phyloP scores from a whole-genome alignment of 1,140 invertebrate species.

The Drosophila albomicans region DNA sequence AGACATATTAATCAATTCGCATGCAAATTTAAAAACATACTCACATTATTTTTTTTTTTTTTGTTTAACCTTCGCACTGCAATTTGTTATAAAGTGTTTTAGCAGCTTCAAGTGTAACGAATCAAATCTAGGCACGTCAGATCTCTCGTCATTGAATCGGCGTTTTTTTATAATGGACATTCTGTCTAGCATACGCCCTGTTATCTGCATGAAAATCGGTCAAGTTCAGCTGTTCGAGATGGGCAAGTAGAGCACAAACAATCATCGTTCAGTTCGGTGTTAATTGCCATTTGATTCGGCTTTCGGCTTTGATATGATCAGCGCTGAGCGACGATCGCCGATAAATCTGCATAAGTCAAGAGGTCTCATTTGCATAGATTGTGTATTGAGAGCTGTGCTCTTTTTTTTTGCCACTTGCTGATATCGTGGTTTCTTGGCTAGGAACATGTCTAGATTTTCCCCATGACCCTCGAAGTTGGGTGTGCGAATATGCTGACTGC shows the following conservation, averaged over 20 bases:
- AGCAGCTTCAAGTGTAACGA: constrained; percentile 23
- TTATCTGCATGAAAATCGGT: constrained; percentile 59
- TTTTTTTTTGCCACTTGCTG: too few relatives aligned
- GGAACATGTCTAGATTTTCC: neutral
- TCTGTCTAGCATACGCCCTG: constrained; percentile 40
- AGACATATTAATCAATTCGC: constrained; percentile 66
- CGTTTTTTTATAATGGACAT: constrained; percentile 25
- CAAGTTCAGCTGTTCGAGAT: constrained; percentile 61
- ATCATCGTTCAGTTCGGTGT: constrained; percentile 28
- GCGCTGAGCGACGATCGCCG: neutral
- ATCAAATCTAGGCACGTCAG: constrained; percentile 20
- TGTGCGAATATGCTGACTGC: constrained; percentile 21
- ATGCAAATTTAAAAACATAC: constrained; percentile 57
- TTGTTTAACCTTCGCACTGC: constrained; percentile 51
- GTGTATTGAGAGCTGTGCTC: neutral
- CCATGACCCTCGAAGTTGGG: constrained; percentile 12
- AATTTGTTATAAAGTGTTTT: constrained; percentile 37
- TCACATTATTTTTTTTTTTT: constrained; percentile 43
- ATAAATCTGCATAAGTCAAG: constrained; percentile 69
- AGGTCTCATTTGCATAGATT: constrained; percentile 46
- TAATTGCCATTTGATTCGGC: constrained; percentile 40
- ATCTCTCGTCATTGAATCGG: constrained; percentile 23
- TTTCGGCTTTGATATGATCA: constrained; percentile 20
- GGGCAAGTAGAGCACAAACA: constrained; percentile 41
- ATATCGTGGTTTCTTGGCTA: neutral